A percentile compares a stretch with the other conserved stretches of the same genome.
Evolutionary conservation across 2,888 invertebrate species (phyloP).

Genomic region (Nemotelus nigrinus): DNA sequence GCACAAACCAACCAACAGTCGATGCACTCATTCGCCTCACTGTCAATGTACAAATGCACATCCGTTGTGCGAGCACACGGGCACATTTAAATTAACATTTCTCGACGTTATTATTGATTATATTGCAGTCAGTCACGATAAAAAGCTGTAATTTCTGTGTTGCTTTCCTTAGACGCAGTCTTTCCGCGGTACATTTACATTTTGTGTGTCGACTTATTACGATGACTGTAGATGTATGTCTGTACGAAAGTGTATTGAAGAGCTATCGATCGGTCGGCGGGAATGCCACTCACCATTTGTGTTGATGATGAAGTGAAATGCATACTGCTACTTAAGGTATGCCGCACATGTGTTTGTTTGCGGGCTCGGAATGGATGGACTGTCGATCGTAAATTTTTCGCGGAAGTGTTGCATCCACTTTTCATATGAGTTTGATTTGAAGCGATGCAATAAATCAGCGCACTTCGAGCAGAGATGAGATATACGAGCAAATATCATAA

Average conservation of each 20-base stretch:
- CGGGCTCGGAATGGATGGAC: neutral
- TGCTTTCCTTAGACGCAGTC: neutral
- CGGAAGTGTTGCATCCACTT: conserved; percentile 26
- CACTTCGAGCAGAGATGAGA: neutral
- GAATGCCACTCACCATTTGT: neutral
- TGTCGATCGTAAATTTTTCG: neutral
- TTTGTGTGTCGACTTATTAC: neutral
- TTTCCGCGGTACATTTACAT: neutral
- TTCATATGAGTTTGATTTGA: conserved; percentile 29
- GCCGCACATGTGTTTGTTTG: neutral
- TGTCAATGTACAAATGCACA: conserved; percentile 29
- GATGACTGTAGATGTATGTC: neutral
- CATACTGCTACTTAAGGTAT: neutral
- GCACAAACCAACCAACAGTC: no score
- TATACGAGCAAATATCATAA: no score
- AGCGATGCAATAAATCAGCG: conserved; percentile 26
- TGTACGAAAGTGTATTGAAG: neutral
- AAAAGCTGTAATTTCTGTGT: conserved; percentile 30
- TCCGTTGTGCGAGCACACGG: conserved; percentile 32
- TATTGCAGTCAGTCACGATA: conserved; percentile 42
- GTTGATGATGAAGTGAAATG: neutral
- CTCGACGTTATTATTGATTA: conserved; percentile 40
- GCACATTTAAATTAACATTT: conserved; percentile 41
- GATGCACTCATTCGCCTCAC: neutral
- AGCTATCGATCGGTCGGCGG: neutral